phyloP scores from a whole-genome alignment of 2,888 invertebrate genomes.

The Griposia aprilina region DNA sequence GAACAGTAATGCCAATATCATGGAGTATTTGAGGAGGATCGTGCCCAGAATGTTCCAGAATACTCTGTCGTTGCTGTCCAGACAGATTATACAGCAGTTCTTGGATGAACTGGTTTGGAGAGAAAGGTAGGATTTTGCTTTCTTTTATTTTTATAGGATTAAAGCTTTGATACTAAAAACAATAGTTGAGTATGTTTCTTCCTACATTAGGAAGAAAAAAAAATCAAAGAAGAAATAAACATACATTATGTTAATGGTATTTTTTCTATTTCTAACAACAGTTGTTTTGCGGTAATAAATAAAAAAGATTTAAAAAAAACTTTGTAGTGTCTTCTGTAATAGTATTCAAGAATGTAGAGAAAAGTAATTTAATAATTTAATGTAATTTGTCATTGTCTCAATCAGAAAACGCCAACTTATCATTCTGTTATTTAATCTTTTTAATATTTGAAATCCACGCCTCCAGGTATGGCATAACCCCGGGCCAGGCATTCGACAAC shows the following conservation, averaged over 20 bases:
- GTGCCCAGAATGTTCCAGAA: conserved; percentile 98
- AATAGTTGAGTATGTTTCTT: background rate
- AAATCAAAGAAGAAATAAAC: no score
- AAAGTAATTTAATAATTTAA: background rate
- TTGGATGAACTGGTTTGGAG: conserved; percentile 97
- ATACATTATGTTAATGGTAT: no score
- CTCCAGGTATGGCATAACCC: conserved; percentile 93
- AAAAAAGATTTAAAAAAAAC: background rate
- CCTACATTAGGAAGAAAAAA: no score
- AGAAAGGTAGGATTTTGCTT: conserved; percentile 88
- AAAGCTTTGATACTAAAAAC: background rate
- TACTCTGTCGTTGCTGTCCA: conserved; percentile 94
- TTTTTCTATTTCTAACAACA: no score
- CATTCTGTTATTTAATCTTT: background rate
- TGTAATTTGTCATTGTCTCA: background rate
- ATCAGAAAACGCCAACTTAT: background rate
- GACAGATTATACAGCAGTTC: conserved; percentile 97
- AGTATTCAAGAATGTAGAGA: background rate
- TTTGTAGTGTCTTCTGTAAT: background rate
- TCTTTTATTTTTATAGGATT: no score
- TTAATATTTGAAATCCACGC: background rate
- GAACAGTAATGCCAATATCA: conserved; percentile 93
- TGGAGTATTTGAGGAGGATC: conserved; percentile 96
- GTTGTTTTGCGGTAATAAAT: background rate
- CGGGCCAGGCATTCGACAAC: conserved; percentile 95